Evolutionary conservation across 1,140 invertebrate species (phyloP).

Genomic region (Drosophila mauritiana): DNA sequence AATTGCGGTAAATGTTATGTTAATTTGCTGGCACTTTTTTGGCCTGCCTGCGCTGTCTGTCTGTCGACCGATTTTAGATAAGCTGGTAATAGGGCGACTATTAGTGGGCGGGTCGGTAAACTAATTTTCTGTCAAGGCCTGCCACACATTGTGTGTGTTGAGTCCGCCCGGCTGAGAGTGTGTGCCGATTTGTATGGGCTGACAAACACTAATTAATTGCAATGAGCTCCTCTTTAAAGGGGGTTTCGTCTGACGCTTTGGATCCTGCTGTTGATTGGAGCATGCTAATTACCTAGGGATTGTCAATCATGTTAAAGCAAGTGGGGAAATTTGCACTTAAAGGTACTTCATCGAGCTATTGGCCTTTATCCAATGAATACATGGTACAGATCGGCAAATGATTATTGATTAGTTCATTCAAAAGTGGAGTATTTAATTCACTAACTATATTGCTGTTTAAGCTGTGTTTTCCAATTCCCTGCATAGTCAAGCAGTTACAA

Average conservation of each 20-base stretch:
- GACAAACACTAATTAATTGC: conserved; percentile 62
- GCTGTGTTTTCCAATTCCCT: no score
- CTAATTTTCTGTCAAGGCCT: conserved; percentile 26
- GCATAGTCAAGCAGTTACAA: no score
- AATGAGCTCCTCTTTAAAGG: conserved; percentile 29
- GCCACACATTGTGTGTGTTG: conserved; percentile 17
- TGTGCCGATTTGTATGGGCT: conserved; percentile 25
- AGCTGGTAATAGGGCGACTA: conserved; percentile 51
- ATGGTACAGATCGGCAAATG: no score
- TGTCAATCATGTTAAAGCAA: conserved; percentile 29
- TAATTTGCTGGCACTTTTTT: conserved; percentile 71
- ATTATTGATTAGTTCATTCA: no score
- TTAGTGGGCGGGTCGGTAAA: conserved; percentile 51
- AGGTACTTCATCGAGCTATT: neutral
- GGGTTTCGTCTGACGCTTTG: conserved; percentile 5
- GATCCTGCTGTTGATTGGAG: conserved; percentile 28
- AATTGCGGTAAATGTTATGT: conserved; percentile 75
- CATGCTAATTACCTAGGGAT: conserved; percentile 27
- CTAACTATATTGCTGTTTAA: no score
- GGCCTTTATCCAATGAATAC: neutral
- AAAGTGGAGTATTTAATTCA: no score
- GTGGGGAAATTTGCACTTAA: neutral
- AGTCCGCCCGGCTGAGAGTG: conserved; percentile 3
- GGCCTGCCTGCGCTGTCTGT: conserved; percentile 16
- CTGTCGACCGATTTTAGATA: conserved; percentile 57